Conservation (phyloP, 2,888 invertebrate species). For the Ormyrus nitidulus region DNA sequence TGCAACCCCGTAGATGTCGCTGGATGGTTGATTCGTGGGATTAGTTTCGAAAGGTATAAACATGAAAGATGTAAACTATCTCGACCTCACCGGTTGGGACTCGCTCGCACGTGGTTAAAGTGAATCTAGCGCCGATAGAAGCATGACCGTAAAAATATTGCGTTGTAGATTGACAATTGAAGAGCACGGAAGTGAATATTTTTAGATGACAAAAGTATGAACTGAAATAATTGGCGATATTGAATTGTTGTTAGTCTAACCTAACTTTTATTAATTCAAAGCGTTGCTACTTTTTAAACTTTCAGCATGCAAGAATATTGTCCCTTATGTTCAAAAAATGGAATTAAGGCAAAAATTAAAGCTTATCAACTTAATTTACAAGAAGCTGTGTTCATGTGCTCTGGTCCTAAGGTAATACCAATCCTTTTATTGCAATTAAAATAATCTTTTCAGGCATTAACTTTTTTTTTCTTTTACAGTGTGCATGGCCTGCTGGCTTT, state of each 20-base stretch:
- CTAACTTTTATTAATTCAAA: constrained; percentile 22
- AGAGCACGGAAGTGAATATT: background rate
- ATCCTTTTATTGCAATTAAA: background rate
- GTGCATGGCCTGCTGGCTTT: constrained; percentile 63
- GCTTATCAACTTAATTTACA: constrained; percentile 66
- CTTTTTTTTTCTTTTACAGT: constrained; percentile 56
- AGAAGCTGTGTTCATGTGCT: constrained; percentile 67
- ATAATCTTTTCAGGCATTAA: background rate
- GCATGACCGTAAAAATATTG: no score
- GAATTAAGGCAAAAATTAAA: constrained; percentile 62
- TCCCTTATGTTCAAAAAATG: constrained; percentile 67
- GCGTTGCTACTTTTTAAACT: constrained; percentile 19
- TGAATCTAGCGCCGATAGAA: no score
- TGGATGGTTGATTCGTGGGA: no score
- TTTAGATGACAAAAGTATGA: constrained; percentile 50
- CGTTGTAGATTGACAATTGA: no score
- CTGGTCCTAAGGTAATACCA: constrained; percentile 63
- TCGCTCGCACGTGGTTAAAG: no score
- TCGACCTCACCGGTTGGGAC: no score
- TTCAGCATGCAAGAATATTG: constrained; percentile 67
- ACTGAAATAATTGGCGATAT: constrained; percentile 10
- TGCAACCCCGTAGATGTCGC: no score
- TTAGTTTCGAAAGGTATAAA: no score
- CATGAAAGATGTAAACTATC: no score
- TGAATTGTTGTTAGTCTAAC: constrained; percentile 29